Evolutionary conservation across 2,888 invertebrate species (phyloP).

Genomic region (Drosophila diplacantha): DNA sequence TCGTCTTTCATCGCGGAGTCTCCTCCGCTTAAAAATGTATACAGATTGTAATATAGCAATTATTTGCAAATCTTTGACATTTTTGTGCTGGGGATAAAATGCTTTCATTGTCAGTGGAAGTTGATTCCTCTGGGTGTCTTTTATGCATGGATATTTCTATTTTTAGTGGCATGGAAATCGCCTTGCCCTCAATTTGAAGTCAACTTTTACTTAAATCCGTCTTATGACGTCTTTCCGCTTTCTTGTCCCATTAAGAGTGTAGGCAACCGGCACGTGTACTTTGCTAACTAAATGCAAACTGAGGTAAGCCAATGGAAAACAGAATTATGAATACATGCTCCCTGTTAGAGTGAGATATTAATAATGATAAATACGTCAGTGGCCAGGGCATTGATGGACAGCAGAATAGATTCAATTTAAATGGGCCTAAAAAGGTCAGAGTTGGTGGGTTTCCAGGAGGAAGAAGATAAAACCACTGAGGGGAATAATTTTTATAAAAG

Average conservation of each 20-base stretch:
- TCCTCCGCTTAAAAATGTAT: constrained; percentile 23
- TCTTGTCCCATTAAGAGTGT: background rate
- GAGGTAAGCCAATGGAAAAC: constrained; percentile 2
- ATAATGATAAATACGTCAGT: constrained; percentile 7
- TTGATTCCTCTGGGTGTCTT: background rate
- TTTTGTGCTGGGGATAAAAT: constrained; percentile 8
- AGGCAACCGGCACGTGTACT: background rate
- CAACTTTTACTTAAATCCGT: constrained; percentile 6
- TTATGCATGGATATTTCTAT: constrained; percentile 25
- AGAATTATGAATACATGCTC: constrained; percentile 2
- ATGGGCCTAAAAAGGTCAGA: background rate
- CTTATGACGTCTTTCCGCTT: background rate
- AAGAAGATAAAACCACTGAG: background rate
- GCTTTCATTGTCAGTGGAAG: constrained; percentile 17
- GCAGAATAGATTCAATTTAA: constrained; percentile 6
- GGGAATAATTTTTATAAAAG: too few species aligned
- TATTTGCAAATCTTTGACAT: constrained; percentile 50
- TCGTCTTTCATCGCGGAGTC: background rate
- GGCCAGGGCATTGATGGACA: background rate
- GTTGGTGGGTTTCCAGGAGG: background rate
- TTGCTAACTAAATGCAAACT: constrained; percentile 1
- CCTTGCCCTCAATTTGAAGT: background rate
- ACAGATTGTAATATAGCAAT: constrained; percentile 33
- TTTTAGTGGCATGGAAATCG: constrained; percentile 21
- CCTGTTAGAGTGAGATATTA: constrained; percentile 3